Evolutionary conservation across 2,113 vertebrate species (phyloP), one percentile per base, ranked within the genome.

Genomic region (Catharus minimus): DNA sequence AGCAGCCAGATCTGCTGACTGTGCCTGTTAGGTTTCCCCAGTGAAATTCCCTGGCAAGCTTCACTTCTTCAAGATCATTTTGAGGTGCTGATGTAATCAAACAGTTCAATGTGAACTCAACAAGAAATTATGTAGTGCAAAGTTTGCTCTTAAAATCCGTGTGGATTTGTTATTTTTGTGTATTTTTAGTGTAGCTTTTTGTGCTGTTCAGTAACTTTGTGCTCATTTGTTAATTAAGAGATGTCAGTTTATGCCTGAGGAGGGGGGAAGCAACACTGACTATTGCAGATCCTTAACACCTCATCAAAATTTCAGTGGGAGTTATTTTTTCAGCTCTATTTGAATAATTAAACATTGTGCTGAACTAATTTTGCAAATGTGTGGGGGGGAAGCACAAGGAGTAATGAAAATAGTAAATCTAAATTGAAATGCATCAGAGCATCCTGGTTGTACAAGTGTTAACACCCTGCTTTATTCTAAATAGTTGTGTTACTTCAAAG

Each of bases 61-160:
- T 46, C 21, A 5, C 47, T 10, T 79, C 89, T 71, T 41, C 57
- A 32, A 13, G 52, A 27, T 43, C 15, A 5, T 82, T 58, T 62
- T 6, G 84, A 89, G 88, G 89, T 91, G 86, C 87, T 95, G 93
- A 90, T 92, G 84, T 89, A 64, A 90, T 83, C 86, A 28, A 43
- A 73, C 7, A 20, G 38, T 22, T 74, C n/a, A 46, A 64, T 2
- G 2, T 76, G 81, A 49, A 13, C 50, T 20, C 39, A 67, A 21
- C n/a, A 18, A 49, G 49, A 91, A 77, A 62, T 78, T 46, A 74
- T 13, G 28, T 5, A 30, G 72, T 30, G 36, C 71, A 85, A 47
- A 85, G 36, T 58, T 50, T 21, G 46, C 58, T 73, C 47, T 58
- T 24, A 18, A 53, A 33, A 33, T 46, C 71, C 28, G 1, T 9